Percentiles rank a stretch among this genome's conserved stretches.
Conservation (phyloP, 92 coral and sea anemone species). For the Meandrina meandrites region DNA sequence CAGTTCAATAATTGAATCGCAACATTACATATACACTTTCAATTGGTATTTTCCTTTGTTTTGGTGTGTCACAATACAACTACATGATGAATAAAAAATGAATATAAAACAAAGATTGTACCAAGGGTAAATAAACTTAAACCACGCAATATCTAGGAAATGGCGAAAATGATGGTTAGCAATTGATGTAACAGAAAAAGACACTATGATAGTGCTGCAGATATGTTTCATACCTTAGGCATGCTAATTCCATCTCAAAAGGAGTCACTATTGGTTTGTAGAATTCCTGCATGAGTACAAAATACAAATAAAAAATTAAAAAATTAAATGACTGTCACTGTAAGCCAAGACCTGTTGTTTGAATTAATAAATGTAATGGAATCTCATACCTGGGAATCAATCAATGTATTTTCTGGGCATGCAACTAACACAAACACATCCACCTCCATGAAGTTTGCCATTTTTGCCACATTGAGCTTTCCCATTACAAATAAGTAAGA, state of each 20-base stretch:
- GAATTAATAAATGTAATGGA: neutral
- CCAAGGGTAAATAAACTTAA: no score
- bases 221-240: constrained; percentile 68
- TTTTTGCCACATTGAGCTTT: constrained; percentile 88
- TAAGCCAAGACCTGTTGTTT: neutral
- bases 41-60: no score
- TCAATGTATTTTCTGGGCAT: constrained; percentile 93
- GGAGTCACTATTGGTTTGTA: constrained; percentile 95
- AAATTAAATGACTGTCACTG: neutral
- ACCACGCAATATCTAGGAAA: no score
- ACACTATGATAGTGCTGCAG: no score
- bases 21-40: no score
- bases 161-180: no score
- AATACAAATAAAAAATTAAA: neutral
- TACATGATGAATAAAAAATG: no score
- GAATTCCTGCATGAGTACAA: constrained; percentile 78
- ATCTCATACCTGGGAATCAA: constrained; percentile 80
- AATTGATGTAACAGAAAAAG: no score
- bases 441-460: constrained; percentile 98
- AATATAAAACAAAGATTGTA: neutral
- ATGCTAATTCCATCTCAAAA: constrained; percentile 96
- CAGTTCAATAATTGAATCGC: no score
- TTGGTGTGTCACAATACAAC: no score
- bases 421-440: constrained; percentile 94
- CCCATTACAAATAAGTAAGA: constrained; percentile 94